Base-by-base conservation (phyloP, 2,113 vertebrate genomes). In the Oryzias javanicus region DNA sequence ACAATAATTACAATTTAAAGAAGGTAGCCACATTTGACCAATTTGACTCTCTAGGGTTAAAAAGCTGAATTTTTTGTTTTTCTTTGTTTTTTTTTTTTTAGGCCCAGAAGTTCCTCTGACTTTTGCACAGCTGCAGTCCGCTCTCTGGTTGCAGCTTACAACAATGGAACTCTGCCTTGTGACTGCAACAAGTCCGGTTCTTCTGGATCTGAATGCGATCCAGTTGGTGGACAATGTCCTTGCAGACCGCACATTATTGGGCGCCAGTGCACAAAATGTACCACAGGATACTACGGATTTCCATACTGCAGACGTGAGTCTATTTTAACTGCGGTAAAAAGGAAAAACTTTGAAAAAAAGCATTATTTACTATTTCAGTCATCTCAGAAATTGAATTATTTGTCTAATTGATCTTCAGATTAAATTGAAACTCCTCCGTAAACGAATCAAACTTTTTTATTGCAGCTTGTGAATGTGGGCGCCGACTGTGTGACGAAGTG, bases 221-320 rank as follows among this genome's bases (percentile, higher is more conserved):
- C 94, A 0, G 35, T 79, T 24, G 96, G 94, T 3, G 97, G 96
- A 49, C 96, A 97, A 74, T 99, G 97, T 78, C 42, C 17, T 0
- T 99, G 97, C 89, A 89, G 76, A 51, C 89, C 83, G 12, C 80
- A 94, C 0, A 27, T 98, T 64, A 92, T 96, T 0, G 96, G 97
- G 4, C 92, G 90, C 17, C 91, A 48, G 57, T 99, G 97, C 72
- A 94, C 85, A 47, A 92, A 85, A 14, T 99, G 97, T 76, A 91
- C 81, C 4, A 93, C 89, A 0, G 95, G 95, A 70, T 92, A 93
- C 89, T 97, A 94, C 0, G 93, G 95, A 75, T 99, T 99, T 81
- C 97, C 97, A 0, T 89, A 87, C 78, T 99, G 97, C 90, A 94
- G 75, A 73, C 65, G 97, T 99, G 78, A 93, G 95, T 91, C 15